phyloP scores from a whole-genome alignment of 2,797 vertebrate genomes.

The Ammospiza maritima region DNA sequence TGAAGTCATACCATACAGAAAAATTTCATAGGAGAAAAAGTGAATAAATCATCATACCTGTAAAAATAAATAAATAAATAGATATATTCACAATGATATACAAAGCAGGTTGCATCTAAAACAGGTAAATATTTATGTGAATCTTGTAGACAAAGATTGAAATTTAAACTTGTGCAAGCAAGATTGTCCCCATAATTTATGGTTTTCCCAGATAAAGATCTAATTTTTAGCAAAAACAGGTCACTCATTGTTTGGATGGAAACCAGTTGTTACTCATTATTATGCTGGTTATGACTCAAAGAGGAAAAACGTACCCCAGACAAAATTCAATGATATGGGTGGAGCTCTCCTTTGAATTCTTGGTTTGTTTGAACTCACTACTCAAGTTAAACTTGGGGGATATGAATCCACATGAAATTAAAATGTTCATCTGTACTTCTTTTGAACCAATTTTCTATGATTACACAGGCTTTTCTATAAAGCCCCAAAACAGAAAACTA shows the following conservation, averaged over 20 bases:
- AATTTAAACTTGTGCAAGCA: not conserved
- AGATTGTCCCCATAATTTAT: not conserved
- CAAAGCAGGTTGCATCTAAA: not conserved
- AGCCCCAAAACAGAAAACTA: not conserved
- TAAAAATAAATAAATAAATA: not conserved
- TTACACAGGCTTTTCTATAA: not conserved
- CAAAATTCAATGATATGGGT: slow-evolving; percentile 33
- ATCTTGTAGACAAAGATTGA: not conserved
- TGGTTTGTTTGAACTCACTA: slow-evolving; percentile 34
- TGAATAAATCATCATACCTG: not conserved
- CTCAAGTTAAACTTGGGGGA: not conserved
- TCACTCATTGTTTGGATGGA: slow-evolving; percentile 13
- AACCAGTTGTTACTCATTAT: slow-evolving; percentile 54
- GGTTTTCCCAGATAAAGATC: not conserved
- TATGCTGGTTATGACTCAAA: slow-evolving; percentile 36
- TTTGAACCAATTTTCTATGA: not conserved
- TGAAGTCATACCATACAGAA: not conserved
- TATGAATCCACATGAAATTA: slow-evolving; percentile 23
- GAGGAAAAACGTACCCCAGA: not conserved
- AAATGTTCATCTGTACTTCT: not conserved
- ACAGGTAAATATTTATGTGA: not conserved
- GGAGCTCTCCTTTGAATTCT: slow-evolving; percentile 29
- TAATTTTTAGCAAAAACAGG: not conserved
- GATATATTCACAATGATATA: not conserved
- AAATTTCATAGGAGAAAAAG: not conserved